Percentiles rank a stretch among this genome's conserved stretches.
Evolutionary conservation across 2,797 vertebrate species (phyloP).

Genomic region (Protonibea diacanthus): DNA sequence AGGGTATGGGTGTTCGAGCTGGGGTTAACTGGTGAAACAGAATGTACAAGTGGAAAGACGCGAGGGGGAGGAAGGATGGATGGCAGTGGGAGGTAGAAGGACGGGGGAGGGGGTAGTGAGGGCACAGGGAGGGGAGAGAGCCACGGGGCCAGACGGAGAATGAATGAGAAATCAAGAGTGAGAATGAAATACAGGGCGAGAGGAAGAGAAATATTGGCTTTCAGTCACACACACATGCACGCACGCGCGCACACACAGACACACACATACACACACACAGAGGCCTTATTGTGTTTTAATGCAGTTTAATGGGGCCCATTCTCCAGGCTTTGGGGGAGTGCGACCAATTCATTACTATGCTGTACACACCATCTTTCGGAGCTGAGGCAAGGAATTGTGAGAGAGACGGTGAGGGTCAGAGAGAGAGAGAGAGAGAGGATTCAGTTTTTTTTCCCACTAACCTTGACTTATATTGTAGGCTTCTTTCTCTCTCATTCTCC

Average conservation of each 20-base stretch:
- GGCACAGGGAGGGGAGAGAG: conserved; percentile 34
- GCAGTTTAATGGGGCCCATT: conserved; percentile 83
- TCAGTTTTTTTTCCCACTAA: conserved; percentile 36
- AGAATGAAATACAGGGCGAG: conserved; percentile 64
- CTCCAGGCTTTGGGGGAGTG: conserved; percentile 70
- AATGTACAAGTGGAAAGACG: conserved; percentile 26
- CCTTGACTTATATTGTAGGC: conserved; percentile 45
- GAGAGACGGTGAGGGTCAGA: conserved; percentile 35
- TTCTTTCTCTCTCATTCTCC: conserved; percentile 27
- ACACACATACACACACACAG: conserved; percentile 53
- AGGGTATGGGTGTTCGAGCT: not conserved
- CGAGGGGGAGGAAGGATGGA: conserved; percentile 31
- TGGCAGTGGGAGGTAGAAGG: conserved; percentile 40
- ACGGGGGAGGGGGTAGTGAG: conserved; percentile 12
- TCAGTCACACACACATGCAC: conserved; percentile 36
- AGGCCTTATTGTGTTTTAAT: conserved; percentile 85
- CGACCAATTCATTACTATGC: conserved; percentile 81
- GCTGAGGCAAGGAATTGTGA: conserved; percentile 61
- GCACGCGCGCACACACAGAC: conserved; percentile 20
- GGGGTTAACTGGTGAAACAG: conserved; percentile 22
- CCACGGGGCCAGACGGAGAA: conserved; percentile 55
- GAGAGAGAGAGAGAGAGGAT: conserved; percentile 8
- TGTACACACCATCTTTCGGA: conserved; percentile 71
- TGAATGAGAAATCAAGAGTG: conserved; percentile 65
- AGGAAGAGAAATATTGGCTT: conserved; percentile 71